Conservation (phyloP, 2,888 invertebrate genomes). For the Odontocolon sp. region DNA sequence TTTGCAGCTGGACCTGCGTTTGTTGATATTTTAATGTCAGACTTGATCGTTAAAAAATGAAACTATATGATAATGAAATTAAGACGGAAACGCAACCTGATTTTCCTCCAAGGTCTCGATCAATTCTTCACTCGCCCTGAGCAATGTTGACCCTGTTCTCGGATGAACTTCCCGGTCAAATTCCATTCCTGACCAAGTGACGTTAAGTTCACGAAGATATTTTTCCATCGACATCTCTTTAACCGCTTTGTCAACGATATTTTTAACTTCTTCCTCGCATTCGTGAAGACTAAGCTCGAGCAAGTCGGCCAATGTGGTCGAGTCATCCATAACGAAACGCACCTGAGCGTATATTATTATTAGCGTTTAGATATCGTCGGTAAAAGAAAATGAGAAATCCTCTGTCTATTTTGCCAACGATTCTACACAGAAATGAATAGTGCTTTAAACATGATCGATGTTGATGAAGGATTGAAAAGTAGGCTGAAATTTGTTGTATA, state of each 20-base stretch:
- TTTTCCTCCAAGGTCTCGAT: slow-evolving; percentile 99
- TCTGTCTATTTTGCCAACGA: neutral
- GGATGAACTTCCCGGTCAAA: slow-evolving; percentile 95
- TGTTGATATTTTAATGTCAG: slow-evolving; percentile 14
- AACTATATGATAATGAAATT: neutral
- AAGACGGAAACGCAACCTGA: slow-evolving; percentile 84
- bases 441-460: slow-evolving; percentile 41
- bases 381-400: neutral
- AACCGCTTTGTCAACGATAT: slow-evolving; percentile 98
- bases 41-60: neutral
- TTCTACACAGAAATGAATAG: slow-evolving; percentile 23
- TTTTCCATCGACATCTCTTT: slow-evolving; percentile 99
- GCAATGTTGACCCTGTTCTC: slow-evolving; percentile 92
- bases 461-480: slow-evolving; percentile 45
- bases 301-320: slow-evolving; percentile 95
- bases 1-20: slow-evolving; percentile 93
- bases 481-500: slow-evolving; percentile 17
- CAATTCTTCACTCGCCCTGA: slow-evolving; percentile 96
- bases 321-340: slow-evolving; percentile 95
- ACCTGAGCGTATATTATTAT: slow-evolving; percentile 84
- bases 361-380: slow-evolving; percentile 32
- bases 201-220: slow-evolving; percentile 92
- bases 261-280: slow-evolving; percentile 98
- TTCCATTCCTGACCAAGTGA: slow-evolving; percentile 96
- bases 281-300: slow-evolving; percentile 96